Evolutionary conservation across 2,888 invertebrate genomes (phyloP).

Genomic region (Pomacea canaliculata): DNA sequence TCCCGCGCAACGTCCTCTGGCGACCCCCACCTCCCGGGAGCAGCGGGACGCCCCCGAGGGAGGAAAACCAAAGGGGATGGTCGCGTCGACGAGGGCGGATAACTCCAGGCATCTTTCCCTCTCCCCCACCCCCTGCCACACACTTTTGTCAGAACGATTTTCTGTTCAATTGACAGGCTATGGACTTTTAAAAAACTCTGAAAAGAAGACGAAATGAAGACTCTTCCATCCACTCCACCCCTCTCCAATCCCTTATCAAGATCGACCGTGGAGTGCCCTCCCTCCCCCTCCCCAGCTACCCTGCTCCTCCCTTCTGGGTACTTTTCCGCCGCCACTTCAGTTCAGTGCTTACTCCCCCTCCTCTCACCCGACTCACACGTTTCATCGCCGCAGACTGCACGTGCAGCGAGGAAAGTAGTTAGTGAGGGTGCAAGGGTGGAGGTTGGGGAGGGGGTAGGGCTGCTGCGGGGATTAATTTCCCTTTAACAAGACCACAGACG

Average conservation of each 20-base stretch:
- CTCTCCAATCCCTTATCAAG: not conserved
- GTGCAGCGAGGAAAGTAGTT: no score
- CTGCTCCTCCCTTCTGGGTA: not conserved
- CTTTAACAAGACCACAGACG: slow-evolving; percentile 9
- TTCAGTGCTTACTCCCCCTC: no score
- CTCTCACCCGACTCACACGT: no score
- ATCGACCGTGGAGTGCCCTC: not conserved
- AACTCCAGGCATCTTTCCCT: slow-evolving; percentile 1
- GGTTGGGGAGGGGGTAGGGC: no score
- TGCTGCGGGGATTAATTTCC: slow-evolving; percentile 6
- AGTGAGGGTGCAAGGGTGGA: no score
- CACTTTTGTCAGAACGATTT: slow-evolving; percentile 29
- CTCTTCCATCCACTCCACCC: not conserved
- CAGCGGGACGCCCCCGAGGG: not conserved
- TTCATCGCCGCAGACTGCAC: no score
- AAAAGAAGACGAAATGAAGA: slow-evolving; percentile 23
- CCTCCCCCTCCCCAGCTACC: not conserved
- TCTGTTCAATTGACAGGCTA: slow-evolving; percentile 35
- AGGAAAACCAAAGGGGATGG: slow-evolving; percentile 2
- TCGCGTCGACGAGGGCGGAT: not conserved
- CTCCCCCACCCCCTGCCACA: no score
- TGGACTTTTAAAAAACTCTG: slow-evolving; percentile 33
- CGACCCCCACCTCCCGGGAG: slow-evolving; percentile 7
- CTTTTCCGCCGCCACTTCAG: no score
- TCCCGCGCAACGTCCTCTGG: not conserved